Base-by-base conservation (phyloP, 1,140 invertebrate genomes). In the Eurosta solidaginis region DNA sequence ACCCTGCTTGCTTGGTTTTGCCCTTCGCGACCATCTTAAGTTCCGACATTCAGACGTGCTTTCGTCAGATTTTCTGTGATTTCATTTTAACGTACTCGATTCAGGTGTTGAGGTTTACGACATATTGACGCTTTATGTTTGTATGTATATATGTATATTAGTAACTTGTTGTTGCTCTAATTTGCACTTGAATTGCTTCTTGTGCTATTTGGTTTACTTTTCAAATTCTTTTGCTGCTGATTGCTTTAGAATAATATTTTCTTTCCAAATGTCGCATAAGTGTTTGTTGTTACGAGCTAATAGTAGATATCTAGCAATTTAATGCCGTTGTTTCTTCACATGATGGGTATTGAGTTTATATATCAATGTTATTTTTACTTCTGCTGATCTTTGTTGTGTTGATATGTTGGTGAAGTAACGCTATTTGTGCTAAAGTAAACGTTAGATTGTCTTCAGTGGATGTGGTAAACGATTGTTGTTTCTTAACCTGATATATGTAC, bases 161-260 rank as follows among this genome's bases (percentile, higher is more conserved):
- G 59, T 68, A 68, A 68, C 59, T 68, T 20, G 59, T 68, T 68
- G 59, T 40, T 29, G 59, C n/a, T n/a, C n/a, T 68, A 68, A 68
- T 68, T 68, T 68, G 40, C 33, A 68, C 33, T 68, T 68, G 9
- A n/a, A 36, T 68, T 40, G 59, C 59, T 68, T 68, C 14, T 36
- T 63, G n/a, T 59, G 29, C 27, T 0, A 33, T 27, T 36, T 63
- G 14, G 7, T 63, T n/a, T 63, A 2, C 33, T 40, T 54, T n/a
- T n/a, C n/a, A n/a, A n/a, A 10, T 42, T 68, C 9, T 40, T 40
- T 40, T 42, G 7, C 40, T n/a, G 7, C 12, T 68, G 59, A 68
- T 68, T 68, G 59, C 59, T 40, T 40, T 68, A 68, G 59, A 68
- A 68, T 20, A 42, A 22, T 40, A n/a, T 40, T 40, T 6, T n/a